These are phyloP conservation scores for Agrypnus murinus DNA, from an alignment of 2,888 invertebrate species.

Conservation along the genomic window DNA sequence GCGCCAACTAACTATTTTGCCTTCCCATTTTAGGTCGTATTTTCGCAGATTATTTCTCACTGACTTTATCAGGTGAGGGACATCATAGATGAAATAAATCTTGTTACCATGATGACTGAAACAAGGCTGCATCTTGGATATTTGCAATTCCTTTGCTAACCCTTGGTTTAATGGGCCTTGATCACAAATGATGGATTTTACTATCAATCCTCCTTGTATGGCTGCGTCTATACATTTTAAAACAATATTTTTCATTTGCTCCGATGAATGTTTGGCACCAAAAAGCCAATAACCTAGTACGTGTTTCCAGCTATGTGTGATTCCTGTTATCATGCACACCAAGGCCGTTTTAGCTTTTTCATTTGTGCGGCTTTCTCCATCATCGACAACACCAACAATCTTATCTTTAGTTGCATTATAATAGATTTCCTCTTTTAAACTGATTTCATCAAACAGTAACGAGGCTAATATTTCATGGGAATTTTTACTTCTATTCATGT, in stretches of 20 bases:
- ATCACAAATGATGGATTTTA: conserved; percentile 39
- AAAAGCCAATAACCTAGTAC: no score
- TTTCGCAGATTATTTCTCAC: conserved; percentile 21
- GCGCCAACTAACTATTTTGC: conserved; percentile 36
- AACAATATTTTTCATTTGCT: conserved; percentile 34
- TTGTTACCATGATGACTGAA: not conserved
- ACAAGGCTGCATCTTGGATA: not conserved
- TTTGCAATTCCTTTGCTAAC: conserved; percentile 1
- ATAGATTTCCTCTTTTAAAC: conserved; percentile 13
- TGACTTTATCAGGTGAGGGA: not conserved
- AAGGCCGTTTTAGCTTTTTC: conserved; percentile 38
- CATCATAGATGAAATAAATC: conserved; percentile 11
- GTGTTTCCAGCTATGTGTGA: no score
- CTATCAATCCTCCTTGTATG: conserved; percentile 29
- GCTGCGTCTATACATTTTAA: conserved; percentile 29
- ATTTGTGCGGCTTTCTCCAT: conserved; percentile 31
- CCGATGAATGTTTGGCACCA: no score
- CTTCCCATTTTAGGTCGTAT: conserved; percentile 26
- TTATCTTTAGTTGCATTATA: conserved; percentile 36
- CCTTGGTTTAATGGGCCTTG: conserved; percentile 35
- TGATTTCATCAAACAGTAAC: conserved; percentile 40
- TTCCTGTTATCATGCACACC: conserved; percentile 38
- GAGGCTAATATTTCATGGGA: no score
- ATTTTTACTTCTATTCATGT: conserved; percentile 20
- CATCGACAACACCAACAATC: conserved; percentile 25